A percentile compares a stretch with the other conserved stretches of the same genome.
Conservation (phyloP, 2,888 invertebrate genomes). For the Leptothorax acervorum region DNA sequence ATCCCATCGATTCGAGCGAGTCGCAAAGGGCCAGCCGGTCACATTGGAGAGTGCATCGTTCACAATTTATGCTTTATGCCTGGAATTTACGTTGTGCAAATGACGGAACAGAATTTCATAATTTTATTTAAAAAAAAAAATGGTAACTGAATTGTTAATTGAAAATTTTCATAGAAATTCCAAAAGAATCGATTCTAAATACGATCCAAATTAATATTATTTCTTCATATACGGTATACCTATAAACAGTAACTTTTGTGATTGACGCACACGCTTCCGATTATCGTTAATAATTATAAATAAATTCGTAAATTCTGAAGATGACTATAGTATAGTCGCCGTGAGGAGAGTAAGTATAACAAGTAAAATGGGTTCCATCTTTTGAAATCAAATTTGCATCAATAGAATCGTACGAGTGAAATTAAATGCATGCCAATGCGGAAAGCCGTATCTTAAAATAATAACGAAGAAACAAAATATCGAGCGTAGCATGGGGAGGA, state of each 20-base stretch:
- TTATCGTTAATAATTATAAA: not conserved
- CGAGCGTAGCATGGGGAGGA: slow-evolving; percentile 46
- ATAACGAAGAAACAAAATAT: slow-evolving; percentile 50
- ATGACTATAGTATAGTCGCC: not conserved
- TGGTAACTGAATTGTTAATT: not conserved
- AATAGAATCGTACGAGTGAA: not conserved
- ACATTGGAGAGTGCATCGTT: slow-evolving; percentile 5
- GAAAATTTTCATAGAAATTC: slow-evolving; percentile 5
- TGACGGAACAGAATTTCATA: not conserved
- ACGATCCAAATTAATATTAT: not conserved
- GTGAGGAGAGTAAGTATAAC: not conserved
- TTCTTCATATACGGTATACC: too few relatives aligned
- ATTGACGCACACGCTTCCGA: not conserved
- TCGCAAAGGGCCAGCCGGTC: slow-evolving; percentile 42
- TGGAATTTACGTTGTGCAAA: slow-evolving; percentile 7
- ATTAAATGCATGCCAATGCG: slow-evolving; percentile 39
- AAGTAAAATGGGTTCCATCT: not conserved
- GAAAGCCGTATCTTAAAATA: slow-evolving; percentile 45
- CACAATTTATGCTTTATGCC: slow-evolving; percentile 2
- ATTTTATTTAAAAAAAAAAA: slow-evolving; percentile 22
- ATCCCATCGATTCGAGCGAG: slow-evolving; percentile 54
- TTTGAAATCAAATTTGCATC: not conserved
- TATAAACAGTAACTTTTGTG: not conserved
- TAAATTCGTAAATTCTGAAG: not conserved
- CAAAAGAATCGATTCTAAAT: not conserved